Evolutionary conservation across 2,888 invertebrate genomes (phyloP), one percentile per base, ranked within the genome.

Genomic region (Trachelus stipa): DNA sequence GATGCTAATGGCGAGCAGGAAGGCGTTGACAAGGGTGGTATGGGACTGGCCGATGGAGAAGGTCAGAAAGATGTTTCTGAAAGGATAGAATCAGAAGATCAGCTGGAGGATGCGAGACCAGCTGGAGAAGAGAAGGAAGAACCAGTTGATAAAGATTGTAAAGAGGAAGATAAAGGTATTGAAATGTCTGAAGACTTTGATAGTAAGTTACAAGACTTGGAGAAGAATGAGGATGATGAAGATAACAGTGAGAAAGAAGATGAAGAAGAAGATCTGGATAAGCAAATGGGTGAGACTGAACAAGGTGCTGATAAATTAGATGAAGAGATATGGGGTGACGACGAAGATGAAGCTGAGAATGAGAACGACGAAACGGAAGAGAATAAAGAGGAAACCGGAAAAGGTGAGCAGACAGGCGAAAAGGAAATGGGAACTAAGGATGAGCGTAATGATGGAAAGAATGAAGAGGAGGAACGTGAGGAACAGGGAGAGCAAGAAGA

Each of bases 171-270:
- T 81, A 96, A 97, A 75, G 98, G 98, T 31, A 95, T 99, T 77
- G 98, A 99, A 87, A 98, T 99, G 98, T 96, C 97, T 31, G 98
- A 98, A 84, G 97, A 99, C 90, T 98, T 99, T 89, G 98, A 98
- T 79, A 97, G 96, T 0, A 96, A 97, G 90, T 91, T 96, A 79
- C 97, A 97, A 89, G 95, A 98, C 87, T 92, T 96, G 30, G 96
- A 96, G 4, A 93, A 95, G 81, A 93, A 95, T 77, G 92, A 93
- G 69, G 92, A 92, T 33, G 92, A 93, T n/a, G 93, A 94, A 76
- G 94, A 95, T 6, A 93, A 95, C 34, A 94, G 94, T 0, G 93
- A 95, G 23, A 92, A 93, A 1, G 92, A 93, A 12, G 92, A 93
- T 30, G 93, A 95, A 37, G 94, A 96, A 81, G 96, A 97, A 33